Base-by-base conservation (phyloP, 2,888 invertebrate genomes). In the Amphiduros pacificus region DNA sequence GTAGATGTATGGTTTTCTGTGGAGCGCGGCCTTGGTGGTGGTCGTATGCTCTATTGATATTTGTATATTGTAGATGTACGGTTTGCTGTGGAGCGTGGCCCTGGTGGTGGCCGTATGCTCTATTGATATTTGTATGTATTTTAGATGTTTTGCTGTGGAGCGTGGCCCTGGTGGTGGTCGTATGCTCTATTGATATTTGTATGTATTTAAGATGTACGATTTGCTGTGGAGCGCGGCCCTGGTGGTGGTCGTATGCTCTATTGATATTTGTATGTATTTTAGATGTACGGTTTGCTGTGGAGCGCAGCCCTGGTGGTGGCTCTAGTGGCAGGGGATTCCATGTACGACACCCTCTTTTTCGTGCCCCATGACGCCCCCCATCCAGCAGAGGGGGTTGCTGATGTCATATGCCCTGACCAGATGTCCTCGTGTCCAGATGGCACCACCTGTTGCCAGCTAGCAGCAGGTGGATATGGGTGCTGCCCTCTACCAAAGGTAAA, bases 401-500 rank as follows among this genome's bases (percentile, higher is more conserved):
- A 58, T 20, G 26, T 58, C 17, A 20, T 29, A 4, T 58, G 58
- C 36, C 31, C 44, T 22, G 58, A 58, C 27, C 20, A 31, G 4
- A 50, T 4, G 27, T 27, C 51, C 2, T 20, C 3, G 11, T 77
- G 77, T 55, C 64, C 69, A n/a, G 62, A 63, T 63, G 73, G 72
- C 6, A 67, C 66, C 57, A 79, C 79, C 0, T 79, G 78, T 65
- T 79, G 79, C 67, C 54, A 62, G 51, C 59, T 72, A 55, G 31
- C 55, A 32, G 41, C 64, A 44, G 72, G 73, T 22, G 40, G 64
- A 4, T 79, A 73, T 66, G 78, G 77, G 17, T 80, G 79, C 64
- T 80, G 80, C 65, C 79, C 79, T 14, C 29, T 75, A 6, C 71
- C 74, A 32, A 62, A 76, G 60, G 77, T 74, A 63, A 52, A 11